Conservation (phyloP, 1,140 invertebrate species). For the Pseudomyrmex pallidus region DNA sequence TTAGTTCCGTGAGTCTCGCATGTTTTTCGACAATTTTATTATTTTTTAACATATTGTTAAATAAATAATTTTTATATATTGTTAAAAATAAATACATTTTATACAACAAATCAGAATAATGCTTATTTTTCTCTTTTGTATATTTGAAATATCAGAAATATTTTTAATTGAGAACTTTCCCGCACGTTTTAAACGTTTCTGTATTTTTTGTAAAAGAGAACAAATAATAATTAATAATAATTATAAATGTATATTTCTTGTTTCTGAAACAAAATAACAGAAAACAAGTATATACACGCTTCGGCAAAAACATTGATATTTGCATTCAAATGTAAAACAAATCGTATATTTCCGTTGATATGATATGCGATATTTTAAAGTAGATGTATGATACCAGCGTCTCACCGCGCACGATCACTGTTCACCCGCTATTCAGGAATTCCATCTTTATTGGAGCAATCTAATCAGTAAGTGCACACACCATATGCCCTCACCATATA, state of each 20-base stretch:
- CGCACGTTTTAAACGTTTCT: neutral
- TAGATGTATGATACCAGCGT: too few relatives aligned
- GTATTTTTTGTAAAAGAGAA: too few relatives aligned
- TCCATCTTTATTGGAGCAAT: neutral
- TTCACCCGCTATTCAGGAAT: neutral
- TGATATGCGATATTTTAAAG: too few relatives aligned
- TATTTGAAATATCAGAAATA: neutral
- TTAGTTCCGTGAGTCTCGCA: neutral
- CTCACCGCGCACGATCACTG: neutral
- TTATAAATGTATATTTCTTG: neutral
- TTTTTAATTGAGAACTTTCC: constrained; percentile 10
- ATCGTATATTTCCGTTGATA: too few relatives aligned
- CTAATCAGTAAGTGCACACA: constrained; percentile 11
- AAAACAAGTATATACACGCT: too few relatives aligned
- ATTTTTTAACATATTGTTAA: neutral
- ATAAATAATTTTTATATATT: neutral
- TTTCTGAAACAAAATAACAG: constrained; percentile 7
- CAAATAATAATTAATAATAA: too few relatives aligned
- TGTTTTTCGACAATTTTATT: neutral
- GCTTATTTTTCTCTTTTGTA: neutral
- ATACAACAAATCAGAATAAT: neutral
- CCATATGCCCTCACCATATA: neutral
- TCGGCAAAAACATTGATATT: neutral
- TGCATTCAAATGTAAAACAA: too few relatives aligned
- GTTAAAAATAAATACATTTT: neutral